Percentiles rank a stretch among this genome's conserved stretches.
These are phyloP conservation scores for Penaeus japonicus DNA, from an alignment of 1,140 invertebrate genomes.

Conservation along the genomic window DNA sequence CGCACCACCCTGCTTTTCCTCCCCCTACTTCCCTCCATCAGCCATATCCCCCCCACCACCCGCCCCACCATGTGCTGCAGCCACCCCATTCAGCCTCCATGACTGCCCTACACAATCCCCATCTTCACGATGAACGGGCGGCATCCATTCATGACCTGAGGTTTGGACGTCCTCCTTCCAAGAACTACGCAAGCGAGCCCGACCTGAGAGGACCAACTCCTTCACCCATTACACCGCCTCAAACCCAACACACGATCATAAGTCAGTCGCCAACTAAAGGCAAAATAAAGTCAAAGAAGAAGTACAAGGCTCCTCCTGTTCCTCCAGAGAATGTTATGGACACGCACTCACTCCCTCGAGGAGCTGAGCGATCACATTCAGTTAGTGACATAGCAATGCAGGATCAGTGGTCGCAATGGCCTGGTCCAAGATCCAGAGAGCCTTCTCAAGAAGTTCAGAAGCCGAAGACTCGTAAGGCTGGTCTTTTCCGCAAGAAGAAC, in stretches of 20 bases:
- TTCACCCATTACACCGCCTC: conserved; percentile 43
- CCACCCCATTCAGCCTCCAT: conserved; percentile 55
- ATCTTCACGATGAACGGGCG: conserved; percentile 15
- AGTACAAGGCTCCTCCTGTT: conserved; percentile 57
- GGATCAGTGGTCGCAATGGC: background rate
- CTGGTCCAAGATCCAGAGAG: background rate
- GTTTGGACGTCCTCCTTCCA: conserved; percentile 53
- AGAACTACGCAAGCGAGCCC: conserved; percentile 76
- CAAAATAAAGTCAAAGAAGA: conserved; percentile 61
- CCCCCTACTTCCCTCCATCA: conserved; percentile 53
- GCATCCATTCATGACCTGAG: conserved; percentile 51
- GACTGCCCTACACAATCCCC: conserved; percentile 51
- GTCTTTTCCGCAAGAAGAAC: conserved; percentile 57
- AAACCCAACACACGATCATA: conserved; percentile 56
- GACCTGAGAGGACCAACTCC: conserved; percentile 68
- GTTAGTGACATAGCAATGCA: conserved; percentile 3
- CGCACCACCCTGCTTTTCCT: conserved; percentile 69
- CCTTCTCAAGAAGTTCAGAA: conserved; percentile 23
- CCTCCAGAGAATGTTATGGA: background rate
- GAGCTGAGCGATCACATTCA: conserved; percentile 32
- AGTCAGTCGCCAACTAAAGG: conserved; percentile 64
- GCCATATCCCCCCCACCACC: conserved; percentile 17
- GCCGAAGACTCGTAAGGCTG: conserved; percentile 49
- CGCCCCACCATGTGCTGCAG: conserved; percentile 26
- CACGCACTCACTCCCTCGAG: conserved; percentile 14